A percentile compares a stretch with the other conserved stretches of the same genome.
Evolutionary conservation across 2,888 invertebrate species (phyloP).

Genomic region (Spilarctia lutea): DNA sequence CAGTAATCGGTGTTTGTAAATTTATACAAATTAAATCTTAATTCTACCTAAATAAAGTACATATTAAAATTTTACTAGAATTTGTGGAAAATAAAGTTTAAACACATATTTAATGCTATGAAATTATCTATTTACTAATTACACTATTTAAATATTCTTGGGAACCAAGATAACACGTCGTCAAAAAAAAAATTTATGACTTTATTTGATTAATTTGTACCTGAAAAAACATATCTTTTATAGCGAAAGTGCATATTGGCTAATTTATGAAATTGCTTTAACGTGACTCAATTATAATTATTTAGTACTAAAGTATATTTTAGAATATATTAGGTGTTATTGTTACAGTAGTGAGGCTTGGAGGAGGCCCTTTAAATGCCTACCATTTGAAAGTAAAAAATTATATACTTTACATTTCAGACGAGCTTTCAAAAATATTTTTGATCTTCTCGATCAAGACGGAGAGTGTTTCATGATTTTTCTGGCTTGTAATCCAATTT

Average conservation of each 20-base stretch:
- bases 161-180: background rate
- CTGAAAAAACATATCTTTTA: too few species aligned
- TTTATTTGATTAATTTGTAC: too few species aligned
- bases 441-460: conserved; percentile 87
- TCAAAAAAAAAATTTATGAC: too few species aligned
- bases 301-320: too few species aligned
- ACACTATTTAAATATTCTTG: background rate
- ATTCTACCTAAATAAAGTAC: too few species aligned
- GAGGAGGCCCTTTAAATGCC: background rate
- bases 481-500: conserved; percentile 89
- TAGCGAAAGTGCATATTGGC: too few species aligned
- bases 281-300: background rate
- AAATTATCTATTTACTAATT: background rate
- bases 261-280: too few species aligned
- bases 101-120: background rate
- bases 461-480: conserved; percentile 90
- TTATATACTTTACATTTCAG: conserved; percentile 70
- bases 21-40: background rate
- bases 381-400: background rate
- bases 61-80: background rate
- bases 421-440: conserved; percentile 86
- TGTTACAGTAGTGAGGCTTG: too few species aligned
- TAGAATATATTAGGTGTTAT: background rate
- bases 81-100: background rate
- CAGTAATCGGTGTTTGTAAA: background rate